phyloP scores from a whole-genome alignment of 2,888 invertebrate genomes.

The Plagodis pulveraria region DNA sequence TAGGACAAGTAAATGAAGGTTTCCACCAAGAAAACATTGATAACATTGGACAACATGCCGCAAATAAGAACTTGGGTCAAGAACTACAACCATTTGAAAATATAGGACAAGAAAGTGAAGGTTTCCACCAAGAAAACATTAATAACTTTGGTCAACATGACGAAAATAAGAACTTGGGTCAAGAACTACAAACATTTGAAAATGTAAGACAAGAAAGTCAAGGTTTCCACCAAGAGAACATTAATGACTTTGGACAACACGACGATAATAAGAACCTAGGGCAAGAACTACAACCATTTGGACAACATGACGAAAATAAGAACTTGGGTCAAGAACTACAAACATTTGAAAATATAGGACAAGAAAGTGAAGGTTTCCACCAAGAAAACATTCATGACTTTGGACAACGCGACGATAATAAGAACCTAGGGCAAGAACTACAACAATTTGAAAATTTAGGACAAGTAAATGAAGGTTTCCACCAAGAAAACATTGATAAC shows the following conservation, averaged over 20 bases:
- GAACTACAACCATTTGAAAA: conserved; percentile 39
- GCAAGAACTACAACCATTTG: conserved; percentile 38
- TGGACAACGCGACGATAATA: conserved; percentile 13
- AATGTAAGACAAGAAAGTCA: conserved; percentile 33
- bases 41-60: conserved; percentile 29
- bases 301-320: conserved; percentile 19
- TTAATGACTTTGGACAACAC: conserved; percentile 25
- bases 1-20: conserved; percentile 33
- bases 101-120: conserved; percentile 33
- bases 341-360: conserved; percentile 22
- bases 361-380: too few relatives aligned
- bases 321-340: conserved; percentile 36
- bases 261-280: conserved; percentile 31
- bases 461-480: too few relatives aligned
- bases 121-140: conserved; percentile 32
- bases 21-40: conserved; percentile 31
- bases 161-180: conserved; percentile 30
- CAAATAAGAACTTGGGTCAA: conserved; percentile 31
- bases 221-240: conserved; percentile 33
- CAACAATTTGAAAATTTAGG: conserved; percentile 28
- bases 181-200: conserved; percentile 39
- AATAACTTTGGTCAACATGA: conserved; percentile 27
- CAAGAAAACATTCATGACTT: too few relatives aligned
- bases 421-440: conserved; percentile 34
- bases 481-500: too few relatives aligned